Conservation (phyloP, 2,113 vertebrate genomes). For the Channa maculata region DNA sequence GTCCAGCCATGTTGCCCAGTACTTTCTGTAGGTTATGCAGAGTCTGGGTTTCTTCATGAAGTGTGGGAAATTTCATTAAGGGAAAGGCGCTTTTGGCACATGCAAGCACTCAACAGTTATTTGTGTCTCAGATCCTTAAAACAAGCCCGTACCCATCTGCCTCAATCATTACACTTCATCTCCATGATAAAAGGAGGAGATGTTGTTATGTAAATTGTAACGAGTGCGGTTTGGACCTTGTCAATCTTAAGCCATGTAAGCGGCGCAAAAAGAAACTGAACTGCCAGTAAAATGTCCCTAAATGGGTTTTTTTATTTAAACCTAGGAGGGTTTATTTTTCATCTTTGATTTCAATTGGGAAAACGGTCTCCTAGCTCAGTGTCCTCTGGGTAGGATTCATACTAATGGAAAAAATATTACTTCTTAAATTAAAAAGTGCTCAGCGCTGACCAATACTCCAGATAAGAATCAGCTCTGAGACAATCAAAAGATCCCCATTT, state of each 20-base stretch:
- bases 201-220: slow-evolving; percentile 30
- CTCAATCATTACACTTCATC: slow-evolving; percentile 43
- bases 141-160: slow-evolving; percentile 41
- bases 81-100: slow-evolving; percentile 53
- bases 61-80: slow-evolving; percentile 28
- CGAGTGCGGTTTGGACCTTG: neutral
- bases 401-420: slow-evolving; percentile 71
- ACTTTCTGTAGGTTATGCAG: slow-evolving; percentile 26
- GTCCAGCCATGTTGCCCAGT: slow-evolving; percentile 19
- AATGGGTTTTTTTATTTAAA: slow-evolving; percentile 70
- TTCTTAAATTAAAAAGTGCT: slow-evolving; percentile 74
- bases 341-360: slow-evolving; percentile 44
- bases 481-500: slow-evolving; percentile 56
- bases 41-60: slow-evolving; percentile 21
- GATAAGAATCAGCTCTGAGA: slow-evolving; percentile 42
- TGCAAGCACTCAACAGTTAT: slow-evolving; percentile 49
- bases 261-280: slow-evolving; percentile 25
- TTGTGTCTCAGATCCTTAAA: slow-evolving; percentile 36
- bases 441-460: slow-evolving; percentile 42
- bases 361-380: slow-evolving; percentile 48
- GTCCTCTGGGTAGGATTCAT: slow-evolving; percentile 66
- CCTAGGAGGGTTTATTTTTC: slow-evolving; percentile 46
- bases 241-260: slow-evolving; percentile 26
- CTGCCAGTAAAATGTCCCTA: slow-evolving; percentile 46
- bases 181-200: slow-evolving; percentile 29